These are phyloP conservation scores for Gallinago nigripennis DNA, from an alignment of 2,797 vertebrate species.

Conservation along the genomic window DNA sequence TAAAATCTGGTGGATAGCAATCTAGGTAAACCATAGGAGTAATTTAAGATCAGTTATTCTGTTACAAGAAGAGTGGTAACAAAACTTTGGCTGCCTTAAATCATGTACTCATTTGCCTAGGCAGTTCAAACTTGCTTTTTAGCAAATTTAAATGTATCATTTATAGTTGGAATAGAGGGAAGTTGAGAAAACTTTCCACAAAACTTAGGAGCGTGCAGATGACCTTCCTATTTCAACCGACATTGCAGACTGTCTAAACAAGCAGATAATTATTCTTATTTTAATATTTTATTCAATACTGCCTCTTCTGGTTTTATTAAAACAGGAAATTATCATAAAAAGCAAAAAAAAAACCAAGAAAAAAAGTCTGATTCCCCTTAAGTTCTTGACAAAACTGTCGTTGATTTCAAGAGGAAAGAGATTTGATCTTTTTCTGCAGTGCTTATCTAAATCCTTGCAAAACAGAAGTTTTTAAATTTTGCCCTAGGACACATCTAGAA, in stretches of 20 bases:
- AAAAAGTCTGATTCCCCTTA: not conserved
- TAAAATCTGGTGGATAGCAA: not conserved
- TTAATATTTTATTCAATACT: slow-evolving; percentile 40
- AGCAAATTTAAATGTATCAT: not conserved
- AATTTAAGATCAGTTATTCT: not conserved
- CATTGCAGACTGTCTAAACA: not conserved
- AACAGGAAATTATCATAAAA: not conserved
- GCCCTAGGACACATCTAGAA: not conserved
- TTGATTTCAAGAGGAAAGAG: not conserved
- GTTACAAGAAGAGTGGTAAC: not conserved
- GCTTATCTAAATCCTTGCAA: not conserved
- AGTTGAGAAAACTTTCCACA: not conserved
- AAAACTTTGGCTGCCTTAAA: not conserved
- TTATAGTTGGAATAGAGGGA: not conserved
- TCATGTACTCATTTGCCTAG: not conserved
- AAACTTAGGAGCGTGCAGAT: not conserved
- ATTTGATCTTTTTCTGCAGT: not conserved
- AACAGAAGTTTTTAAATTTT: not conserved
- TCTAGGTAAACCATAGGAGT: not conserved
- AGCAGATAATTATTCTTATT: slow-evolving; percentile 1
- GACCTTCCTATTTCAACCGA: not conserved
- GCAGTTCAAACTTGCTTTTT: not conserved
- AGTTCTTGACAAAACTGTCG: slow-evolving; percentile 6
- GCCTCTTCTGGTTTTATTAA: slow-evolving; percentile 20
- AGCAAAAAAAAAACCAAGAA: not conserved